A percentile compares a stretch with the other conserved stretches of the same genome.
Conservation (phyloP, 2,113 vertebrate genomes). For the Xiphophorus maculatus region DNA sequence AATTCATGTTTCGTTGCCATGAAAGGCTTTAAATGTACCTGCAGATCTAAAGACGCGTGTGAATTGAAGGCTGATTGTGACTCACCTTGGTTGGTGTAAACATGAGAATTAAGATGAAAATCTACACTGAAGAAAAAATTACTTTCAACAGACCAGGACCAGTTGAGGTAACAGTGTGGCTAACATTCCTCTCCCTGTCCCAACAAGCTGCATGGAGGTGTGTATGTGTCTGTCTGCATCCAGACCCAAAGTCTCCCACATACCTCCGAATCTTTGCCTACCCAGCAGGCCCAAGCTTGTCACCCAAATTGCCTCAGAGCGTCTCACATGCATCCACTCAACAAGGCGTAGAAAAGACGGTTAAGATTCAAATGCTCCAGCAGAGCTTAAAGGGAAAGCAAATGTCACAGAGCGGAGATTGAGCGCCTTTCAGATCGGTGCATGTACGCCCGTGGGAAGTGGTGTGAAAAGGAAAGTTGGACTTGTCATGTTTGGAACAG, state of each 20-base stretch:
- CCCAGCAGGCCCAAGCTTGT: slow-evolving; percentile 71
- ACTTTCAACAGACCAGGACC: slow-evolving; percentile 57
- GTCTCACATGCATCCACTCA: slow-evolving; percentile 58
- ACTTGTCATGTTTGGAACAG: slow-evolving; percentile 2
- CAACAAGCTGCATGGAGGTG: slow-evolving; percentile 59
- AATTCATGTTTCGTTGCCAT: neutral
- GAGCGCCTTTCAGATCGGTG: neutral
- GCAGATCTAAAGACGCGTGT: slow-evolving; percentile 7
- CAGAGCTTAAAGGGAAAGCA: slow-evolving; percentile 16
- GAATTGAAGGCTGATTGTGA: slow-evolving; percentile 12
- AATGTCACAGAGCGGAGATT: slow-evolving; percentile 21
- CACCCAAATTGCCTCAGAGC: slow-evolving; percentile 42
- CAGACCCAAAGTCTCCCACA: slow-evolving; percentile 52
- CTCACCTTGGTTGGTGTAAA: slow-evolving; percentile 34
- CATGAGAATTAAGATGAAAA: slow-evolving; percentile 46
- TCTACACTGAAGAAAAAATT: slow-evolving; percentile 53
- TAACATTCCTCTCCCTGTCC: slow-evolving; percentile 77
- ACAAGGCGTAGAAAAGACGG: slow-evolving; percentile 19
- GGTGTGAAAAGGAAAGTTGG: slow-evolving; percentile 3
- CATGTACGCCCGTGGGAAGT: slow-evolving; percentile 12
- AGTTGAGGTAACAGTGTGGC: slow-evolving; percentile 44
- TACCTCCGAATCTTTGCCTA: slow-evolving; percentile 56
- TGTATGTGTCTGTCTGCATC: slow-evolving; percentile 33
- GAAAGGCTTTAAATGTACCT: neutral
- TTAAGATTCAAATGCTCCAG: slow-evolving; percentile 49